Evolutionary conservation across 2,113 vertebrate species (phyloP), one percentile per base, ranked within the genome.

Genomic region (Corydoras sp.): DNA sequence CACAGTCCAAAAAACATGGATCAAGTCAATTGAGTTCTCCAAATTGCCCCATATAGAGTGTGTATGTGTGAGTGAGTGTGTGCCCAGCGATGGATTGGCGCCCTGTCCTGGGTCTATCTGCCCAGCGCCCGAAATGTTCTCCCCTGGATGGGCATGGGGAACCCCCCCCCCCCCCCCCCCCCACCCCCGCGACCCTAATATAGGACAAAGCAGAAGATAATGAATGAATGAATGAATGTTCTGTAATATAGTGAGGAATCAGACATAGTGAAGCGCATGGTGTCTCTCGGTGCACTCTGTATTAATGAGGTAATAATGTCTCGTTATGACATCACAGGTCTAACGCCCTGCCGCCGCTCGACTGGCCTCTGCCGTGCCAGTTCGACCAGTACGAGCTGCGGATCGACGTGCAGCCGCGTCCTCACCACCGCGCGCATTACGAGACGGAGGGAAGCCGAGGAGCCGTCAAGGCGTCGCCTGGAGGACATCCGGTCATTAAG

Each of bases 371-470:
- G 63, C 94, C 94, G 1, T 89, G 89, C 76, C 93, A 94, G 77
- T 95, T 92, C 43, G 94, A 95, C 72, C 92, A 93, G 76, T 91
- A 91, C 9, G 94, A 95, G 73, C 84, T 96, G 83, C 91, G 89
- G 11, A 91, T 96, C 0, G 93, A 95, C 71, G 92, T 95, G 31
- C 93, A 96, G 84, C 94, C 94, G 2, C 86, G 93, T 14, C 91
- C 92, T 0, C 92, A 96, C 78, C 94, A 96, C 76, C 86, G 94
- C 7, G 94, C 94, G 59, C 94, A 96, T 81, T 96, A 96, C 2
- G 94, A 96, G 86, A 96, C 94, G 0, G 94, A 96, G 80, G 94
- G 94, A 68, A 96, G 93, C 81, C 80, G 94, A 51, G 94, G 94
- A 10, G 94, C 94, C 0, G 94, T 96, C 63, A 96, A 96, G 81